These are phyloP conservation scores for Indicator indicator DNA, from an alignment of 2,113 vertebrate genomes.

Conservation along the genomic window DNA sequence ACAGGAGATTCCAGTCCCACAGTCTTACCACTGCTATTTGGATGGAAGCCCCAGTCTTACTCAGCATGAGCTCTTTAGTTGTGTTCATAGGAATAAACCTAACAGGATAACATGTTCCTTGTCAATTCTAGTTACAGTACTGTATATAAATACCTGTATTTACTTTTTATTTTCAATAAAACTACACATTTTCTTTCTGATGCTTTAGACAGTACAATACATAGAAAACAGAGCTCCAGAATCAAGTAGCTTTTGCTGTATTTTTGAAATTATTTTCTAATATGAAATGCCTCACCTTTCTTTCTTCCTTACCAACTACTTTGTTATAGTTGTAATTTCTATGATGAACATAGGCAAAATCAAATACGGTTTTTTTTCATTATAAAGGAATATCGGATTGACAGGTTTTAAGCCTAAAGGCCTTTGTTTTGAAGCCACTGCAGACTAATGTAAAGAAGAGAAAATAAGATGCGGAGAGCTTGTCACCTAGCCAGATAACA, in stretches of 20 bases:
- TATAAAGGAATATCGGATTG: not conserved
- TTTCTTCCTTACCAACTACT: not conserved
- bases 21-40: slow-evolving; percentile 46
- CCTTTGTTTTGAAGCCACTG: not conserved
- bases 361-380: not conserved
- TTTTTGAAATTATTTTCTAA: not conserved
- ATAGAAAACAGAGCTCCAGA: not conserved
- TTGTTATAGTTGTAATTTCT: not conserved
- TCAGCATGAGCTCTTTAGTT: slow-evolving; percentile 28
- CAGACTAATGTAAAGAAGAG: not conserved
- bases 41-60: slow-evolving; percentile 11
- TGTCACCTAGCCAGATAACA: not conserved
- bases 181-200: not conserved
- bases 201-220: not conserved
- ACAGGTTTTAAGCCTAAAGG: not conserved
- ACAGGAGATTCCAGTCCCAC: slow-evolving; percentile 57
- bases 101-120: not conserved
- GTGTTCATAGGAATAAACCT: not conserved
- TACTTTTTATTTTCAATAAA: not conserved
- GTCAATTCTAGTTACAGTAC: not conserved
- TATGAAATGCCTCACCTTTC: not conserved
- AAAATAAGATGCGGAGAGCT: not conserved
- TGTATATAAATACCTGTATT: not conserved
- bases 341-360: not conserved
- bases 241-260: not conserved